phyloP scores from a whole-genome alignment of 2,113 vertebrate species.

The Mustela nigripes region DNA sequence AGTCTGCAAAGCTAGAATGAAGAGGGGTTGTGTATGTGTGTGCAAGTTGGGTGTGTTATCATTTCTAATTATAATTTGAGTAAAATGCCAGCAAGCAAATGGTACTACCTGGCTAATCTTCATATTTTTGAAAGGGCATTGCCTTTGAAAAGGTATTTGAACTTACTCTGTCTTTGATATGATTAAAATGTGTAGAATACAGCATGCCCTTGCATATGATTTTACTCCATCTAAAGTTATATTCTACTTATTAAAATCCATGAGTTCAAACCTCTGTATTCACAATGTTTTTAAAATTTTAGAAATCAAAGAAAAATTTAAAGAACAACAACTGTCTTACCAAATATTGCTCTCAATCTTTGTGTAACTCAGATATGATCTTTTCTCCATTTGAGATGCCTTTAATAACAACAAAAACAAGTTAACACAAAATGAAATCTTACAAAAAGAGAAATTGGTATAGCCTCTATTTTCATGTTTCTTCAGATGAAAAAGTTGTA shows the following conservation, averaged over 20 bases:
- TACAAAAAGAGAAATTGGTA: background rate
- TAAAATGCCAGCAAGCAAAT: background rate
- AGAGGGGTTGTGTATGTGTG: background rate
- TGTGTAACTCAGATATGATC: background rate
- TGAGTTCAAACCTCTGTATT: background rate
- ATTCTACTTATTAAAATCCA: background rate
- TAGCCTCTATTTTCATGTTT: background rate
- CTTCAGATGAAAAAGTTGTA: background rate
- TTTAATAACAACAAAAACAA: background rate
- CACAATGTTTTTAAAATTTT: conserved; percentile 18
- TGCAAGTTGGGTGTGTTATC: background rate
- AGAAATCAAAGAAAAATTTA: background rate
- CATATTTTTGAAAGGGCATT: background rate
- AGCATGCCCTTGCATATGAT: background rate
- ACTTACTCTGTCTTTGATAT: conserved; percentile 16
- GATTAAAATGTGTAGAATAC: conserved; percentile 44
- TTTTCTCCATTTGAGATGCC: background rate
- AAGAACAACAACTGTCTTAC: background rate
- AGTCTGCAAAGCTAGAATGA: background rate
- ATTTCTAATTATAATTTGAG: conserved; percentile 52
- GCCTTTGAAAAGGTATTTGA: conserved; percentile 33
- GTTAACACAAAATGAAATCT: conserved; percentile 43
- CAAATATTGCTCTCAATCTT: background rate
- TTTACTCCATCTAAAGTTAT: conserved; percentile 23
- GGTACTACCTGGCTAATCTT: background rate